phyloP scores from a whole-genome alignment of 2,797 vertebrate species.

The Apogon talboti region DNA sequence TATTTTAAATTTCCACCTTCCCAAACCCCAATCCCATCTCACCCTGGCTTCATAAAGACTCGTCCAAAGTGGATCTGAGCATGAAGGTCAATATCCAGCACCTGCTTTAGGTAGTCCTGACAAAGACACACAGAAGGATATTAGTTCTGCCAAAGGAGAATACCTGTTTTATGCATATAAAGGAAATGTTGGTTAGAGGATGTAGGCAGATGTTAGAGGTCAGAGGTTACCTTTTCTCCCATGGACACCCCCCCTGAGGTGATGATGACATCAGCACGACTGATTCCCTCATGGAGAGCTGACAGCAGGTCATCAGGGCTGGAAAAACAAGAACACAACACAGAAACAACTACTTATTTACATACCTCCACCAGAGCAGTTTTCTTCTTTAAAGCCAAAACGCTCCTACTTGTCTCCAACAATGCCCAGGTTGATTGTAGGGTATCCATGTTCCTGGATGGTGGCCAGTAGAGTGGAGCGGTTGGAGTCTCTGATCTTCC shows the following conservation, averaged over 20 bases:
- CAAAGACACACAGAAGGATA: slow-evolving; percentile 26
- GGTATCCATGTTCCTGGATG: slow-evolving; percentile 98
- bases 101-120: slow-evolving; percentile 99
- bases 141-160: not conserved
- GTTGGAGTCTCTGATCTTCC: slow-evolving; percentile 98
- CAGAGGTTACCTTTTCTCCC: slow-evolving; percentile 93
- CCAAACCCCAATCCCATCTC: slow-evolving; percentile 22
- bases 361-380: not conserved
- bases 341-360: not conserved
- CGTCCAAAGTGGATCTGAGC: slow-evolving; percentile 99
- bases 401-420: slow-evolving; percentile 93
- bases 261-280: slow-evolving; percentile 98
- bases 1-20: not conserved
- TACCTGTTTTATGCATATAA: not conserved
- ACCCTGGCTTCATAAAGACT: slow-evolving; percentile 98
- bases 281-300: slow-evolving; percentile 97
- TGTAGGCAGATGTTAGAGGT: not conserved
- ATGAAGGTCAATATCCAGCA: slow-evolving; percentile 98
- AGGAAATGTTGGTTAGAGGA: not conserved
- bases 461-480: slow-evolving; percentile 97
- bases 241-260: slow-evolving; percentile 98
- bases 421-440: slow-evolving; percentile 98
- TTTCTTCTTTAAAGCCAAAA: not conserved
- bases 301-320: slow-evolving; percentile 98
- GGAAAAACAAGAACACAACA: slow-evolving; percentile 58